A percentile compares a stretch with the other conserved stretches of the same genome.
These are phyloP conservation scores for Stercorarius parasiticus DNA, from an alignment of 2,113 vertebrate species.

Conservation along the genomic window DNA sequence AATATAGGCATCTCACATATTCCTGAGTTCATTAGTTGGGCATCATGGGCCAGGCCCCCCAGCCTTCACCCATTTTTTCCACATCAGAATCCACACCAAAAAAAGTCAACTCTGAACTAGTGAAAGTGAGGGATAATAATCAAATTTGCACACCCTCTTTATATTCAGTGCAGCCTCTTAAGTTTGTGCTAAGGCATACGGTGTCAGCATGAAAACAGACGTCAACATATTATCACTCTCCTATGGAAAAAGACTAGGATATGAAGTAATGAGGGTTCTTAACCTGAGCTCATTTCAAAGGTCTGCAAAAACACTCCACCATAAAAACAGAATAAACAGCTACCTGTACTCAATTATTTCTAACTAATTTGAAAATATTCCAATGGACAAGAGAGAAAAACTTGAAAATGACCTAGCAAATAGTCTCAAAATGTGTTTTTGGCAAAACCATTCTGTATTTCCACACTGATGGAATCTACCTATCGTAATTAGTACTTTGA, in stretches of 20 bases:
- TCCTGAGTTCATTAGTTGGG: background rate
- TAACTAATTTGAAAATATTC: background rate
- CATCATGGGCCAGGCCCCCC: rapidly evolving
- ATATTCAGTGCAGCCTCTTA: background rate
- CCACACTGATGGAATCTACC: background rate
- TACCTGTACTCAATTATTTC: background rate
- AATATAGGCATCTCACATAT: background rate
- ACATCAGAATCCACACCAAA: background rate
- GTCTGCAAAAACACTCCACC: background rate
- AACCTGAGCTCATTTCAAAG: background rate
- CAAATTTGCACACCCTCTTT: background rate
- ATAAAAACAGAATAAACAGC: background rate
- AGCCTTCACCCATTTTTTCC: background rate
- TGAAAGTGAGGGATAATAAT: background rate
- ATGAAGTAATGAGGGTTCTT: background rate
- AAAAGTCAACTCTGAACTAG: background rate
- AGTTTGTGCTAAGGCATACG: background rate
- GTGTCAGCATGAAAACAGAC: background rate
- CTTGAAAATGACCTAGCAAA: background rate
- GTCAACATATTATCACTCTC: background rate
- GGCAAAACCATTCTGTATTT: background rate
- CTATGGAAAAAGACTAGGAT: background rate
- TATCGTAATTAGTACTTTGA: background rate
- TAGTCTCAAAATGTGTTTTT: background rate
- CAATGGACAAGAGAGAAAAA: background rate